phyloP scores from a whole-genome alignment of 2,888 invertebrate species.

The Sinotaia quadrata region DNA sequence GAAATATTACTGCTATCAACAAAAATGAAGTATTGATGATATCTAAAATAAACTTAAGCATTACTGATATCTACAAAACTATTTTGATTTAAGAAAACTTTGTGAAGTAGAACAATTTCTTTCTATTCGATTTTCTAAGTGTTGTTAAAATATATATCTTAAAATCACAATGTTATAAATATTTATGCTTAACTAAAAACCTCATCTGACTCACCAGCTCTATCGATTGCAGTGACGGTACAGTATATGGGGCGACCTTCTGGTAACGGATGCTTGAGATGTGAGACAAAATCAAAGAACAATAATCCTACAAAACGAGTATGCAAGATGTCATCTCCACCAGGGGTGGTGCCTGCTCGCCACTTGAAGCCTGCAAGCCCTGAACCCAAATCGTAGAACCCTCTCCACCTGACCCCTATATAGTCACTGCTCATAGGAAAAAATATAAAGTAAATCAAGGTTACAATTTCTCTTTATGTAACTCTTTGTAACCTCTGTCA shows the following conservation, averaged over 20 bases:
- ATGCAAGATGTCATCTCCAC: conserved; percentile 38
- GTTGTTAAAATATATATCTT: too few species aligned
- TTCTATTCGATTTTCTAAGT: too few species aligned
- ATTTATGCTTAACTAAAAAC: too few species aligned
- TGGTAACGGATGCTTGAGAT: conserved; percentile 31
- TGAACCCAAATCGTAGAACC: conserved; percentile 51
- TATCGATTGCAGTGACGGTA: conserved; percentile 42
- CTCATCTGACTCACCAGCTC: conserved; percentile 35
- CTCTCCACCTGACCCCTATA: conserved; percentile 45
- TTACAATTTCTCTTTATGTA: background rate
- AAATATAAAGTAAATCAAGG: background rate
- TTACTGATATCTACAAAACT: too few species aligned
- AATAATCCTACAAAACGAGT: conserved; percentile 33
- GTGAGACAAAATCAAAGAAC: conserved; percentile 21
- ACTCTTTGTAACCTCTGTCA: background rate
- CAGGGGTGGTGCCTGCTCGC: conserved; percentile 45
- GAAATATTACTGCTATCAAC: too few species aligned
- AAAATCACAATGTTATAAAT: too few species aligned
- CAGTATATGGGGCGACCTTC: conserved; percentile 34
- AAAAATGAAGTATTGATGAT: too few species aligned
- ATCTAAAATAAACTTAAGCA: too few species aligned
- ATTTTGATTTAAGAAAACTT: too few species aligned
- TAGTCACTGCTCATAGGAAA: conserved; percentile 33
- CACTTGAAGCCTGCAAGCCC: conserved; percentile 45
- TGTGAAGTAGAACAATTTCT: too few species aligned